Evolutionary conservation across 2,888 invertebrate species (phyloP), one percentile per base, ranked within the genome.

Genomic region (Scaptodrosophila latifasciaeformis): DNA sequence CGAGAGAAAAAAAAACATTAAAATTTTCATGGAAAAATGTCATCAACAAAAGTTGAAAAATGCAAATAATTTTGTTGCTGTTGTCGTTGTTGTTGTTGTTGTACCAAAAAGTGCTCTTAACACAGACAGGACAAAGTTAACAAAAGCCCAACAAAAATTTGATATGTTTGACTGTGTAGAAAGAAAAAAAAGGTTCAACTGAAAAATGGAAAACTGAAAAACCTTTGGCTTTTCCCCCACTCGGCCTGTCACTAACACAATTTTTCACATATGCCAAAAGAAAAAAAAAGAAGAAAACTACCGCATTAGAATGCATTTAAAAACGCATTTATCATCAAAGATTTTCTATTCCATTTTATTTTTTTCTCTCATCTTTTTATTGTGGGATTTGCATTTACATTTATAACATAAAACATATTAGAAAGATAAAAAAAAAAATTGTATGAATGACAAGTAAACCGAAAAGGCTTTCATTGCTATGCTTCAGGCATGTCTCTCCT

Each of bases 11-110:
- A 53, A 67, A 54, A 62, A 61, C 70, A 74, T 80, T 77, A 77
- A 74, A 76, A 76, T 80, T 74, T 80, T 76, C 78, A 76, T 80
- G 78, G n/a, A 77, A 76, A 80, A 80, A 80, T 76, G 80, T 76
- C 76, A 76, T 80, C 76, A 80, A 80, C 80, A 76, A 76, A 76
- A 76, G 76, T 76, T 76, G 49, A 67, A n/a, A 76, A 76, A 76
- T 76, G 80, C 76, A 76, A 80, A 76, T 80, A 74, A 68, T 68
- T 37, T 65, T 47, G 2, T 7, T 57, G 65, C 61, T 62, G 62
- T 29, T 51, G 53, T 42, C 54, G 60, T 45, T 47, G 65, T 15
- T 49, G 52, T 13, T 59, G 58, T 45, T 49, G 46, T 21, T 15
- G 45, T 19, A 34, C 34, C n/a, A 29, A 29, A 53, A 60, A 72